A percentile compares a stretch with the other conserved stretches of the same genome.
These are phyloP conservation scores for Mormyrus lacerda DNA, from an alignment of 2,113 vertebrate species.

Conservation along the genomic window DNA sequence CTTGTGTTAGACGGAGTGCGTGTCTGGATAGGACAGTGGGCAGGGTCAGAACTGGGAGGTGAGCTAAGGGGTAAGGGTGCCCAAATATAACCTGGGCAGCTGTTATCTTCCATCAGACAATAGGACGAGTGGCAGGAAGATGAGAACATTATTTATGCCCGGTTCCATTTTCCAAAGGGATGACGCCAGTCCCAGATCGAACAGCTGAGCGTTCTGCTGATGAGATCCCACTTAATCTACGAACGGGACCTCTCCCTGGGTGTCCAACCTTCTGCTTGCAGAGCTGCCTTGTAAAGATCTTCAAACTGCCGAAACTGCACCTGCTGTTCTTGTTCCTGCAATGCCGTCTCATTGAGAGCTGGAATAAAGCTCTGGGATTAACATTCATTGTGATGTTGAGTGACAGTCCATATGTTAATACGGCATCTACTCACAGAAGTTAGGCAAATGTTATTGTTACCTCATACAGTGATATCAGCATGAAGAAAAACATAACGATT, in stretches of 20 bases:
- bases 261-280: not conserved
- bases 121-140: not conserved
- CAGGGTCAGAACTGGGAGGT: not conserved
- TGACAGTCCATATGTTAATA: not conserved
- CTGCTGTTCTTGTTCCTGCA: not conserved
- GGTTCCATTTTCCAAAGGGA: not conserved
- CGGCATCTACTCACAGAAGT: not conserved
- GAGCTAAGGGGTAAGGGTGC: not conserved
- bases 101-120: not conserved
- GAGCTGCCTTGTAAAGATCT: not conserved
- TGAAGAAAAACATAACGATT: not conserved
- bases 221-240: not conserved
- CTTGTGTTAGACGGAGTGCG: not conserved
- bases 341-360: not conserved
- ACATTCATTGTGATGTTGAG: not conserved
- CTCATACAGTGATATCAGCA: not conserved
- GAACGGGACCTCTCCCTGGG: not conserved
- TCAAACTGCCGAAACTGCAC: not conserved
- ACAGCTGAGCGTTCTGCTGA: not conserved
- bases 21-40: not conserved
- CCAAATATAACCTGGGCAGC: not conserved
- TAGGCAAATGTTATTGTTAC: not conserved
- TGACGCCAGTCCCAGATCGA: not conserved
- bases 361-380: not conserved
- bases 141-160: not conserved